A percentile compares a stretch with the other conserved stretches of the same genome.
phyloP scores from a whole-genome alignment of 2,888 invertebrate genomes.

The Cynaeus angustus region DNA sequence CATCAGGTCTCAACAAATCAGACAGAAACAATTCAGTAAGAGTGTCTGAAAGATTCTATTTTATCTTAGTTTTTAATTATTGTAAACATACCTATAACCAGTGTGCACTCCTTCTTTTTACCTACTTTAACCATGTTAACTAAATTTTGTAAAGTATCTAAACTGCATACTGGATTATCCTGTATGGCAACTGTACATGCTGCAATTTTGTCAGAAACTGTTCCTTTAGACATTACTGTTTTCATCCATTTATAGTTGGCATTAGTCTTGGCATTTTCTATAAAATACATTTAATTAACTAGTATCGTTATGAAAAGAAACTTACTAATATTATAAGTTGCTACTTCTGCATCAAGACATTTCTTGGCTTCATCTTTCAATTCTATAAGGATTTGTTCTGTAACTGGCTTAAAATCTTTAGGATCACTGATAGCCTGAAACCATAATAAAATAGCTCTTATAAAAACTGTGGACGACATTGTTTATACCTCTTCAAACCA shows the following conservation, averaged over 20 bases:
- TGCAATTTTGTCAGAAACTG: constrained; percentile 89
- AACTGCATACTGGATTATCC: constrained; percentile 87
- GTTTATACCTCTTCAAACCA: constrained; percentile 19
- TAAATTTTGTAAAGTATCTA: constrained; percentile 80
- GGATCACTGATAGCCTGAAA: constrained; percentile 74
- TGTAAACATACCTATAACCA: constrained; percentile 76
- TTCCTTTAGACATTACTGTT: constrained; percentile 86
- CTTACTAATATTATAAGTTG: constrained; percentile 78
- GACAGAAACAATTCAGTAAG: constrained; percentile 85
- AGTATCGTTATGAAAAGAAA: constrained; percentile 41
- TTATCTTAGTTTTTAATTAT: constrained; percentile 16
- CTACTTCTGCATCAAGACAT: constrained; percentile 78
- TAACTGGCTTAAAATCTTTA: constrained; percentile 68
- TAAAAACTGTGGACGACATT: not conserved
- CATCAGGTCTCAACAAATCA: constrained; percentile 79
- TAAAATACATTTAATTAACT: constrained; percentile 36
- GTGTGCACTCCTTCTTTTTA: constrained; percentile 82
- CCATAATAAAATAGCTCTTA: not conserved
- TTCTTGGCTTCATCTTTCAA: constrained; percentile 80
- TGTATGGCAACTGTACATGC: constrained; percentile 87
- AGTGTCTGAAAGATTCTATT: constrained; percentile 74
- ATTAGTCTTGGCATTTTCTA: constrained; percentile 75
- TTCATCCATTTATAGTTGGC: constrained; percentile 85
- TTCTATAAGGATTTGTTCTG: constrained; percentile 75
- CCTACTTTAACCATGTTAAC: constrained; percentile 85